These are phyloP conservation scores for Nasonia vitripennis DNA, from an alignment of 1,140 invertebrate genomes.

Conservation along the genomic window DNA sequence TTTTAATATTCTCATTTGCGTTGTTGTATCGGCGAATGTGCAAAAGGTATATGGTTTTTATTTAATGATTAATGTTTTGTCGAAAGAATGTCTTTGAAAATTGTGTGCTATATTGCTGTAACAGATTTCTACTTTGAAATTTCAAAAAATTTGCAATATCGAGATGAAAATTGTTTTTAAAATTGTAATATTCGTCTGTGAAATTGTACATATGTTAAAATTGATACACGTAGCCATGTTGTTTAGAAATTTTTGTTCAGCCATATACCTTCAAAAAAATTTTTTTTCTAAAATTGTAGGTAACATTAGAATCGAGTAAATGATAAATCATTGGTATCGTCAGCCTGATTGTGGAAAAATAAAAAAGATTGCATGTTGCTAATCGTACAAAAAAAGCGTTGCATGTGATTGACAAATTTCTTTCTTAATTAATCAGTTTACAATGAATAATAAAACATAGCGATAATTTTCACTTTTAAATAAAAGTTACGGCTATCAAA, in stretches of 20 bases:
- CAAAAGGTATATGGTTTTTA: not conserved
- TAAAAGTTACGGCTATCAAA: not conserved
- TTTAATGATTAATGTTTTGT: not conserved
- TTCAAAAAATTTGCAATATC: not conserved
- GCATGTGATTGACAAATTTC: not conserved
- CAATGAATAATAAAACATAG: not conserved
- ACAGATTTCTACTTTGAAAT: not conserved
- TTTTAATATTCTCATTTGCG: not conserved
- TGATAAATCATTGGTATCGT: not conserved
- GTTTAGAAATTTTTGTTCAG: not conserved
- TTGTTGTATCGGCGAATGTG: conserved; percentile 5
- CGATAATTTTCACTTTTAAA: not conserved
- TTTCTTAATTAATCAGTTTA: not conserved
- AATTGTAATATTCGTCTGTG: not conserved
- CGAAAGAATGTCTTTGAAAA: not conserved
- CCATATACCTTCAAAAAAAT: not conserved
- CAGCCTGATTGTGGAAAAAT: not conserved
- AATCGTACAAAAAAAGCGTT: conserved; percentile 1
- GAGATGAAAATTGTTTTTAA: not conserved
- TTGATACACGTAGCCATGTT: not conserved
- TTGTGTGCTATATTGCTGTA: not conserved
- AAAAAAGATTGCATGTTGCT: not conserved
- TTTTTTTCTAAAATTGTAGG: not conserved
- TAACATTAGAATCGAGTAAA: not conserved
- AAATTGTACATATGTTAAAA: not conserved